Evolutionary conservation across 2,113 vertebrate genomes (phyloP), one percentile per base, ranked within the genome.

Genomic region (Colaptes auratus): DNA sequence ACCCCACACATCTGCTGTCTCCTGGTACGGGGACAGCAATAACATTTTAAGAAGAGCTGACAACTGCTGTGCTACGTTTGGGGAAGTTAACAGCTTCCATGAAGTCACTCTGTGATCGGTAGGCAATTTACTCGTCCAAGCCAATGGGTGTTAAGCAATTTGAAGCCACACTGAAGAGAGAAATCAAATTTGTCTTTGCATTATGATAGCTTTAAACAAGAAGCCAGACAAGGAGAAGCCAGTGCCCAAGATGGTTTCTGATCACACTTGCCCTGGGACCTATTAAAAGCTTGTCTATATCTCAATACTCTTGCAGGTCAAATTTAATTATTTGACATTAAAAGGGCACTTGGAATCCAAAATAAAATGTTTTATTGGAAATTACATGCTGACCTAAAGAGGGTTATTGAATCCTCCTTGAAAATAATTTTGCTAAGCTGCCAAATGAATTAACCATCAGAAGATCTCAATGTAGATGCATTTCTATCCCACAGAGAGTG

Each of bases 361-460:
- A 93, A 81, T 28, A 85, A 94, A 94, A 52, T 52, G 15, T 81
- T 95, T 55, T 58, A 67, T 81, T 88, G 53, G 36, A 90, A 66
- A 90, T 67, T 74, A 86, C 19, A 36, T 24, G 19, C 27, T 90
- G 36, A 69, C 48, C 64, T 93, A 86, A 77, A 79, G 10, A 89
- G 17, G 76, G 33, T 80, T 92, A 91, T 66, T 86, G 28, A 94
- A 83, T 69, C 8, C 16, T 24, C 53, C 74, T 94, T 39, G 65
- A 56, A 96, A 92, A 88, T 19, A 52, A 33, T 88, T 95, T 90
- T 88, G 65, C 52, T 83, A 88, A 88, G 15, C 25, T 77, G 75
- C 10, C 52, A 90, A 88, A 55, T 86, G 48, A 93, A 93, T 91
- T 36, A 82, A 67, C 30, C 42, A 71, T 52, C 50, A 65, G 50